These are phyloP conservation scores for Eupsilia transversa DNA, from an alignment of 2,888 invertebrate genomes.

Conservation along the genomic window DNA sequence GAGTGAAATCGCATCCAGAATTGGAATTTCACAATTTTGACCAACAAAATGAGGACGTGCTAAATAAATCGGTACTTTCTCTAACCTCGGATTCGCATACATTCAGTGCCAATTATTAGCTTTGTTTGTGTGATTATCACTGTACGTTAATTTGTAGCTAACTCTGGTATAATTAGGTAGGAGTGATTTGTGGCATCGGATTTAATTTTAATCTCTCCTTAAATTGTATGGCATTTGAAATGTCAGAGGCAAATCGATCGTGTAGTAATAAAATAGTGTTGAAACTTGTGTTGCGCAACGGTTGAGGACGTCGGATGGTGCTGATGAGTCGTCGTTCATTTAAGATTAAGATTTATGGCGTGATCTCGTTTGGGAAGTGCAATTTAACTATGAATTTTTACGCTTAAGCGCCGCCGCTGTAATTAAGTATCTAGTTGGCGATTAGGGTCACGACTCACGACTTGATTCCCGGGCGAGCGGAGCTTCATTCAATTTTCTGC, in stretches of 20 bases:
- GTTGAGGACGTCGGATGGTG: constrained; percentile 32
- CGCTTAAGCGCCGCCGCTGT: constrained; percentile 46
- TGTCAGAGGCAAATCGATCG: constrained; percentile 51
- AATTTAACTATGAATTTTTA: constrained; percentile 57
- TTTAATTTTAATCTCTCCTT: constrained; percentile 31
- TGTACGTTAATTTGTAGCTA: constrained; percentile 38
- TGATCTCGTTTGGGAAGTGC: constrained; percentile 56
- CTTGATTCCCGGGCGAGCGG: constrained; percentile 40
- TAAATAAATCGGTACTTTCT: constrained; percentile 82
- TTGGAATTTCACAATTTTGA: constrained; percentile 78
- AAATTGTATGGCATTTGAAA: constrained; percentile 45
- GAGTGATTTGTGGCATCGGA: constrained; percentile 14
- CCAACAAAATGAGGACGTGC: constrained; percentile 76
- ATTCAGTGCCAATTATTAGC: constrained; percentile 69
- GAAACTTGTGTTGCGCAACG: constrained; percentile 54
- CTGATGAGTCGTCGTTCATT: constrained; percentile 36
- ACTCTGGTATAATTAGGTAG: constrained; percentile 37
- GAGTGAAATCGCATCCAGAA: constrained; percentile 80
- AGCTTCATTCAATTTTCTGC: constrained; percentile 53
- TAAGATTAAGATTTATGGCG: constrained; percentile 50
- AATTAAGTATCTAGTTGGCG: constrained; percentile 57
- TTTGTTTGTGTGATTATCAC: constrained; percentile 39
- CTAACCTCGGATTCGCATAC: constrained; percentile 76
- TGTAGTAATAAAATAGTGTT: constrained; percentile 47
- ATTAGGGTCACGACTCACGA: constrained; percentile 59